Conservation (phyloP, 2,113 vertebrate species). For the Alces alces region DNA sequence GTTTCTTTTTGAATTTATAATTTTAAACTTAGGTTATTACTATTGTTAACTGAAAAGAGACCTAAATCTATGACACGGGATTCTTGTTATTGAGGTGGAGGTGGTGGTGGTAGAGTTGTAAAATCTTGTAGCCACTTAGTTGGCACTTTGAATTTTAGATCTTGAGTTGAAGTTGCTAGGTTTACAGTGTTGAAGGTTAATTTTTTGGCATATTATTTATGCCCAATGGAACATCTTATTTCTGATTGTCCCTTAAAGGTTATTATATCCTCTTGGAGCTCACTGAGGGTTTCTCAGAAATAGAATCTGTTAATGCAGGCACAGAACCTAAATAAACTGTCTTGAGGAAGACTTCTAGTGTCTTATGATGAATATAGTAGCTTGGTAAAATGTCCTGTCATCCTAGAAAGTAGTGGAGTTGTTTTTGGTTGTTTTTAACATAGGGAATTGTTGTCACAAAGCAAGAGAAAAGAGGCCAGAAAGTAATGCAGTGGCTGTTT, state of each 20-base stretch:
- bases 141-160: neutral
- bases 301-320: neutral
- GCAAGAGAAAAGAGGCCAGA: neutral
- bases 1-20: neutral
- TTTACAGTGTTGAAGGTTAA: neutral
- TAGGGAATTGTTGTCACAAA: neutral
- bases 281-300: neutral
- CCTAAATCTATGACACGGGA: neutral
- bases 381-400: neutral
- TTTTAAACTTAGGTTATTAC: neutral
- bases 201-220: neutral
- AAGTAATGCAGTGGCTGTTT: neutral
- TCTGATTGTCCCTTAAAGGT: neutral
- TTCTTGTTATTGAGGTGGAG: neutral
- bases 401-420: neutral
- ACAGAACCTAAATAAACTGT: neutral
- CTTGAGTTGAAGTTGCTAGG: neutral
- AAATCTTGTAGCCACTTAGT: neutral
- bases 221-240: neutral
- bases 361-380: neutral
- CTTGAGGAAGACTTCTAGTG: neutral
- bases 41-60: neutral
- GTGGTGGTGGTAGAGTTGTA: neutral
- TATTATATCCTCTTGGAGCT: constrained; percentile 9
- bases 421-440: neutral